Percentiles rank a stretch among this genome's conserved stretches.
Conservation (phyloP, 2,113 vertebrate species). For the Conger conger region DNA sequence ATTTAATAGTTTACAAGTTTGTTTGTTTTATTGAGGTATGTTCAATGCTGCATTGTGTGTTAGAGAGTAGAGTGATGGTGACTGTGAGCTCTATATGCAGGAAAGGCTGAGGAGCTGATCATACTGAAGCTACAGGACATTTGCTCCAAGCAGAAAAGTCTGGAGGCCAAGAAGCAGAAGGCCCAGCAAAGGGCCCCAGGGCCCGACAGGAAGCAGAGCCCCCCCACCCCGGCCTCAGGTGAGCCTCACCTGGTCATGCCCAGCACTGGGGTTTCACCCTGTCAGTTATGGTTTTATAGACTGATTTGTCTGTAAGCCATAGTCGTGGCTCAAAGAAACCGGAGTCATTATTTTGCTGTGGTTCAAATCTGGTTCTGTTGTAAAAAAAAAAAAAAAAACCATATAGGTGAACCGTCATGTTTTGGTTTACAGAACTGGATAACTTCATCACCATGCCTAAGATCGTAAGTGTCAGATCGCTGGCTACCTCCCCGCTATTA, state of each 20-base stretch:
- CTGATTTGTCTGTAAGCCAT: too few relatives aligned
- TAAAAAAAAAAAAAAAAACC: too few relatives aligned
- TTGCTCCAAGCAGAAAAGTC: not conserved
- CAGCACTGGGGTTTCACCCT: not conserved
- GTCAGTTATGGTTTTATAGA: too few relatives aligned
- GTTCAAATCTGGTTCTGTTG: too few relatives aligned
- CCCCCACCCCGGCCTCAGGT: not conserved
- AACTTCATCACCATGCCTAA: not conserved
- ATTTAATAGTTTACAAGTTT: not conserved
- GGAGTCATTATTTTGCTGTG: too few relatives aligned
- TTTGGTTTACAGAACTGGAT: not conserved
- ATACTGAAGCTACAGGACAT: not conserved
- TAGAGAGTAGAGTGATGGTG: not conserved
- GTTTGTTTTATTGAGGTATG: too few relatives aligned
- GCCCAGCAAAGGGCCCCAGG: not conserved
- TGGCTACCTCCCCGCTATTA: not conserved
- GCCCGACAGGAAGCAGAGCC: not conserved
- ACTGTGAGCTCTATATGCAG: not conserved
- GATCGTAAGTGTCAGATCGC: not conserved
- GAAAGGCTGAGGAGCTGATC: not conserved
- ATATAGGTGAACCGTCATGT: not conserved
- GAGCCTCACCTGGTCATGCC: not conserved
- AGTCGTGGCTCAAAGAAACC: too few relatives aligned
- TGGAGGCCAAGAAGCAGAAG: not conserved
- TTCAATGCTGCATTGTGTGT: not conserved